Conservation (phyloP, 2,888 invertebrate genomes). For the Sepiola atlantica region DNA sequence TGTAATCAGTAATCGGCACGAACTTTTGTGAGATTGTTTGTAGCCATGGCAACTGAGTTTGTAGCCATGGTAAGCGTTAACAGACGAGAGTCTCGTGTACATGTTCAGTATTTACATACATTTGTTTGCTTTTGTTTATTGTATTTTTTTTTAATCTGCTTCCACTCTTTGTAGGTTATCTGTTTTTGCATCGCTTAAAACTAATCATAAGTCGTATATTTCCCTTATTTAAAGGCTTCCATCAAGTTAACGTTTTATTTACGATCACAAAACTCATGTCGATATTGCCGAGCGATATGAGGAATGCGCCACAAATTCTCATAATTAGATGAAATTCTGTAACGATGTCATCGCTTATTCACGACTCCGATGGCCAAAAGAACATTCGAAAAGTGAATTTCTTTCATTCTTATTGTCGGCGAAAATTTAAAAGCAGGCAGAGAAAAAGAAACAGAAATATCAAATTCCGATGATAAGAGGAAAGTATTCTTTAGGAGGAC, state of each 20-base stretch:
- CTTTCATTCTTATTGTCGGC: not conserved
- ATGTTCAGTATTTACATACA: too few species aligned
- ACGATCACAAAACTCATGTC: not conserved
- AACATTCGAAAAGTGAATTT: not conserved
- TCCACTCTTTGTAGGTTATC: too few species aligned
- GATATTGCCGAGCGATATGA: not conserved
- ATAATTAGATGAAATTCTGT: not conserved
- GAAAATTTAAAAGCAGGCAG: not conserved
- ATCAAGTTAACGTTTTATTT: not conserved
- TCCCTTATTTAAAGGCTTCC: too few species aligned
- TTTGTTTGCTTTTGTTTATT: too few species aligned
- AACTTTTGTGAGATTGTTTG: too few species aligned
- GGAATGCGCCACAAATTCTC: slow-evolving; percentile 8
- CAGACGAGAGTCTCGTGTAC: too few species aligned
- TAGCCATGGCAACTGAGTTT: too few species aligned
- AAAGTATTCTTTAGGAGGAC: not conserved
- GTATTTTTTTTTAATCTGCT: too few species aligned
- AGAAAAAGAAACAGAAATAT: not conserved
- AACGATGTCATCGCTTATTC: not conserved
- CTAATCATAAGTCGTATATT: too few species aligned
- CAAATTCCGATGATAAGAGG: not conserved
- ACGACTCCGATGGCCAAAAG: not conserved
- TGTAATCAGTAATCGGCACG: too few species aligned
- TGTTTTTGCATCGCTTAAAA: too few species aligned
- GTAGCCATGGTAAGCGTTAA: too few species aligned